Evolutionary conservation across 2,113 vertebrate species (phyloP).

Genomic region (Peromyscus leucopus): DNA sequence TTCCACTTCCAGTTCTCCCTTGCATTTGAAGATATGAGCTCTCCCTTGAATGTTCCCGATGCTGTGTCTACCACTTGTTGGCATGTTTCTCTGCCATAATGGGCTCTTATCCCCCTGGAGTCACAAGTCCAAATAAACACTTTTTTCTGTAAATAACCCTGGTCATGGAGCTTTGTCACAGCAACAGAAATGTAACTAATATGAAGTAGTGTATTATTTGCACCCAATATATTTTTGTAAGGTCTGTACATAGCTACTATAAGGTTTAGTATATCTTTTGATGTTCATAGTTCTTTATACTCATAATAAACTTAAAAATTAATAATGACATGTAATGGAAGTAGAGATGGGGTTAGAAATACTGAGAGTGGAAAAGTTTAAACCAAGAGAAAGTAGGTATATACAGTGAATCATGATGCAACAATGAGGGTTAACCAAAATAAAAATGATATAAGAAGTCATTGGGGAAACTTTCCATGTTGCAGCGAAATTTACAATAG

Average conservation of each 20-base stretch:
- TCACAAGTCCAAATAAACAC: neutral
- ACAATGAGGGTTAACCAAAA: neutral
- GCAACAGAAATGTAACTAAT: neutral
- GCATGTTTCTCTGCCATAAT: neutral
- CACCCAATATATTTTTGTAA: neutral
- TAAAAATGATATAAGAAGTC: neutral
- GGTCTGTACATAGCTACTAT: neutral
- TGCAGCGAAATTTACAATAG: neutral
- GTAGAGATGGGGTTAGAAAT: neutral
- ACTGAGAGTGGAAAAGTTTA: neutral
- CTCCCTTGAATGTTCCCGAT: neutral
- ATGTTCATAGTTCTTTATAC: neutral
- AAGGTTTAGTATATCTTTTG: neutral
- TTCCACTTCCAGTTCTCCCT: neutral
- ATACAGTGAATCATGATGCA: neutral
- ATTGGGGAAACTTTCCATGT: neutral
- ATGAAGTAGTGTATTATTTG: neutral
- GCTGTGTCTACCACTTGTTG: neutral
- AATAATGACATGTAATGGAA: neutral
- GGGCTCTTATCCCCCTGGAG: neutral
- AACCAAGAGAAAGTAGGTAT: neutral
- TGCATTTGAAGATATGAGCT: neutral
- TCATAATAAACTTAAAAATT: neutral
- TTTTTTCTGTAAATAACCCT: neutral
- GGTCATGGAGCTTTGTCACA: neutral